Evolutionary conservation across 2,888 invertebrate species (phyloP).

Genomic region (Geotrupes spiniger): DNA sequence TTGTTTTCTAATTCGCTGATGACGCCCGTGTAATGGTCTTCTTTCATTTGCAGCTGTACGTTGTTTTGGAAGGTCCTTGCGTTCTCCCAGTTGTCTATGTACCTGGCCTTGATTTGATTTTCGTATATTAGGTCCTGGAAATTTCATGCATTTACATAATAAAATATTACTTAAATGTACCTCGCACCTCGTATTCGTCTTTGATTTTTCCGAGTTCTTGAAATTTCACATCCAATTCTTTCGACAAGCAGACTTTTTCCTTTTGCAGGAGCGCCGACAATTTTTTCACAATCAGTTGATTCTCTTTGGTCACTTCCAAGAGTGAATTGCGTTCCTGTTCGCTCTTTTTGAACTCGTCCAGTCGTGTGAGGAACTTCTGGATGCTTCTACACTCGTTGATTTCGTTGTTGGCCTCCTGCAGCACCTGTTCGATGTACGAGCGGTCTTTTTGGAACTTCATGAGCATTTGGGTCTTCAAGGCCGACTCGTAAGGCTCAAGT

Average conservation of each 20-base stretch:
- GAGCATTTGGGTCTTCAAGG: slow-evolving; percentile 21
- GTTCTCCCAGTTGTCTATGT: slow-evolving; percentile 43
- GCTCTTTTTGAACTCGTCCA: slow-evolving; percentile 25
- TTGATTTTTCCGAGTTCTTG: slow-evolving; percentile 37
- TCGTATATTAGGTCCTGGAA: slow-evolving; percentile 39
- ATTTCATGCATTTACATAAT: slow-evolving; percentile 1
- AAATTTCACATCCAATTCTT: slow-evolving; percentile 28
- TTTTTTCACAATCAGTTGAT: slow-evolving; percentile 8
- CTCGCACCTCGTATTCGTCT: slow-evolving; percentile 37
- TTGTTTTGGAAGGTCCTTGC: slow-evolving; percentile 46
- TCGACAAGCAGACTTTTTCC: slow-evolving; percentile 9
- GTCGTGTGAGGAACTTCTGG: slow-evolving; percentile 23
- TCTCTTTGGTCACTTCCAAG: slow-evolving; percentile 9
- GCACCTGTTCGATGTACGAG: slow-evolving; percentile 25
- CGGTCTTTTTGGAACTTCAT: slow-evolving; percentile 32
- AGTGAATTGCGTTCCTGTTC: slow-evolving; percentile 13
- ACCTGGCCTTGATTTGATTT: slow-evolving; percentile 36
- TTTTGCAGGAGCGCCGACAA: slow-evolving; percentile 11
- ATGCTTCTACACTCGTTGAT: slow-evolving; percentile 10
- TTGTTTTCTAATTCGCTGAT: slow-evolving; percentile 38
- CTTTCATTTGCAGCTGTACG: slow-evolving; percentile 35
- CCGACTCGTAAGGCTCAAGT: slow-evolving; percentile 23
- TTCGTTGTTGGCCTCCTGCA: slow-evolving; percentile 18
- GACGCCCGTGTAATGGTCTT: slow-evolving; percentile 35
- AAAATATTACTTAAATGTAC: background rate